Conservation (phyloP, 2,888 invertebrate genomes). For the Protophormia terraenovae region DNA sequence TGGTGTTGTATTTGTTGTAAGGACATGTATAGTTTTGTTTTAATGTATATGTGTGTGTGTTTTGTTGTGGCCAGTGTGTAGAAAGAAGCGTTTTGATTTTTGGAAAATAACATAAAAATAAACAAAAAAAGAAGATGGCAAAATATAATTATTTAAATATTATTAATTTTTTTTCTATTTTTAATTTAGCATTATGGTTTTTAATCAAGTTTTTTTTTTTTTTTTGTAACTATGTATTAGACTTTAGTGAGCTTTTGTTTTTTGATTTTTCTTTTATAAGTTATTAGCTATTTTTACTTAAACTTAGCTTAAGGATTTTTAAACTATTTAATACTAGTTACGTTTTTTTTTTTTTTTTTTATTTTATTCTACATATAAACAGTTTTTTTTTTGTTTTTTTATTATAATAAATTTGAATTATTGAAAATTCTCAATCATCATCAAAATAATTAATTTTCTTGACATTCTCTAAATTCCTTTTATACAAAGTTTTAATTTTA, state of each 20-base stretch:
- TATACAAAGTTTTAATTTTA: too few species aligned
- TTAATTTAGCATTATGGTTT: too few species aligned
- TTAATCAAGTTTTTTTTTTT: too few species aligned
- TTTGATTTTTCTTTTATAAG: too few species aligned
- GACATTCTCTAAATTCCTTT: too few species aligned
- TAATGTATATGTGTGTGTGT: constrained; percentile 2
- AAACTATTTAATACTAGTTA: neutral
- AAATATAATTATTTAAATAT: constrained; percentile 17
- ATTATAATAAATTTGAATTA: too few species aligned
- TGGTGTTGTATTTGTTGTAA: constrained; percentile 51
- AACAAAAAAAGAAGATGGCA: constrained; percentile 20
- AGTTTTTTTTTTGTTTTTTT: neutral
- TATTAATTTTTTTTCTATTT: too few species aligned
- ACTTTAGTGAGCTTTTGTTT: constrained; percentile 29
- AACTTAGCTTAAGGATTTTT: neutral
- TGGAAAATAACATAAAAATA: constrained; percentile 61
- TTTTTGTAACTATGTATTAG: too few species aligned
- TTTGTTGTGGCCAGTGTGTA: constrained; percentile 34
- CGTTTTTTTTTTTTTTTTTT: too few species aligned
- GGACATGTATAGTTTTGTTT: constrained; percentile 23
- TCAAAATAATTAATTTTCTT: too few species aligned
- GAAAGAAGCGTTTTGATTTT: constrained; percentile 46
- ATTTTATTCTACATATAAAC: neutral
- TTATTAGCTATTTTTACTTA: neutral
- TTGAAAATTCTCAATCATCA: too few species aligned